Evolutionary conservation across 1,140 invertebrate genomes (phyloP).

Genomic region (Papilio xuthus): DNA sequence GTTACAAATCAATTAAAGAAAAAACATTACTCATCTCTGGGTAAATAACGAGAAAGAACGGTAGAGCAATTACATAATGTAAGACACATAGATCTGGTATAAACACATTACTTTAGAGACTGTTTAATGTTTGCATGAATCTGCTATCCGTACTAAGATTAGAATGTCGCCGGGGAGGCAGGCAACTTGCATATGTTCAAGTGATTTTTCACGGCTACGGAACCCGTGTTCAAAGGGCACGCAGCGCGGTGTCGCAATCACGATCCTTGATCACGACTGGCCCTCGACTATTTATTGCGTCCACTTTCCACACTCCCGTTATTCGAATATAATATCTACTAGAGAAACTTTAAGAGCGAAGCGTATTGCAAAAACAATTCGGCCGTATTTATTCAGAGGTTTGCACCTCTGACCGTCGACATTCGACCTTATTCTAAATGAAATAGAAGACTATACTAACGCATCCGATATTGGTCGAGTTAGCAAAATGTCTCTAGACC

Average conservation of each 20-base stretch:
- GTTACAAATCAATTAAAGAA: neutral
- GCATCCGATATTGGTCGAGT: constrained; percentile 53
- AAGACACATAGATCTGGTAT: neutral
- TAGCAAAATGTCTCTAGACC: constrained; percentile 77
- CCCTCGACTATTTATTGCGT: constrained; percentile 69
- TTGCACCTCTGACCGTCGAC: constrained; percentile 42
- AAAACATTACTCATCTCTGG: neutral
- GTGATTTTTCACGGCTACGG: constrained; percentile 79
- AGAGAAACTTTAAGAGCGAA: constrained; percentile 48
- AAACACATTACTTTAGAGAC: neutral
- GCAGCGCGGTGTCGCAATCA: constrained; percentile 78
- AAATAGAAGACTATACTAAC: constrained; percentile 44
- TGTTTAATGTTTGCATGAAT: constrained; percentile 4
- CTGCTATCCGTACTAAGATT: constrained; percentile 56
- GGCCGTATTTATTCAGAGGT: constrained; percentile 46
- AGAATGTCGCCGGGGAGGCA: constrained; percentile 66
- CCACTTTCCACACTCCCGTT: constrained; percentile 42
- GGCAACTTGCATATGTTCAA: constrained; percentile 76
- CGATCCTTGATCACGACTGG: constrained; percentile 78
- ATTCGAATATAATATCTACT: constrained; percentile 55
- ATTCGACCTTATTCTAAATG: constrained; percentile 49
- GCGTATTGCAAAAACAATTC: constrained; percentile 46
- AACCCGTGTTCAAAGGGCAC: constrained; percentile 78
- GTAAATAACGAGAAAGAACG: neutral
- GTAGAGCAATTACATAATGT: neutral